Evolutionary conservation across 2,797 vertebrate genomes (phyloP), one percentile per base, ranked within the genome.

Genomic region (Lophotriccus pileatus): DNA sequence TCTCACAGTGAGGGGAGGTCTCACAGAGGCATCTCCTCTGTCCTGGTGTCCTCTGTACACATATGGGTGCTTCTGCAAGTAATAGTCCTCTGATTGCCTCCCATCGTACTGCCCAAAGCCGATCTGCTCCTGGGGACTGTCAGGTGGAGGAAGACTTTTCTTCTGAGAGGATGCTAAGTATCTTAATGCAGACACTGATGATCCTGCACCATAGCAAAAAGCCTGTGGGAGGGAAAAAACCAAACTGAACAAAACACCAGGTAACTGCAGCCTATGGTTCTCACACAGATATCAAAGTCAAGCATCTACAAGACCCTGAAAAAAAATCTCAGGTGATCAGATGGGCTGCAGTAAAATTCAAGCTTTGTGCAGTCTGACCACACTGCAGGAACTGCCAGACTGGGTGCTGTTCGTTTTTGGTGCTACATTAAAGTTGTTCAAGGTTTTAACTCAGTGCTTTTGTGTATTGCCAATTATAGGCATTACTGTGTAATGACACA

Each of bases 181-280:
- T 74, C 96, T 96, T 47, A 98, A 36, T 34, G 87, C 5, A 28
- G 82, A 68, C 74, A 98, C 64, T 8, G 98, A 98, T 58, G 93
- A 97, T 83, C 98, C 98, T 50, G 97, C 97, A 15, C 97, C 97
- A 19, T 98, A 98, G 92, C 95, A 98, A 92, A 98, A 98, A 76
- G 82, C 92, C 98, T 98, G 67, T 27, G 36, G 34, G 28, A 53
- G 47, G 50, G 6, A 21, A 36, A 30, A 53, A 28, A 3, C 5
- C 34, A 43, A 67, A 67, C 27, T 90, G 2, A 92, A 56, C 28
- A 59, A n/a, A 79, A 50, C 4, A 14, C 13, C 28, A 27, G 25
- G 10, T 32, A 63, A 5, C 68, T n/a, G 23, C 32, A 74, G 44
- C 43, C 10, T 9, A 0, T 5, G 3, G 11, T 46, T 72, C 78